Base-by-base conservation (phyloP, 2,888 invertebrate species). In the Automeris io region DNA sequence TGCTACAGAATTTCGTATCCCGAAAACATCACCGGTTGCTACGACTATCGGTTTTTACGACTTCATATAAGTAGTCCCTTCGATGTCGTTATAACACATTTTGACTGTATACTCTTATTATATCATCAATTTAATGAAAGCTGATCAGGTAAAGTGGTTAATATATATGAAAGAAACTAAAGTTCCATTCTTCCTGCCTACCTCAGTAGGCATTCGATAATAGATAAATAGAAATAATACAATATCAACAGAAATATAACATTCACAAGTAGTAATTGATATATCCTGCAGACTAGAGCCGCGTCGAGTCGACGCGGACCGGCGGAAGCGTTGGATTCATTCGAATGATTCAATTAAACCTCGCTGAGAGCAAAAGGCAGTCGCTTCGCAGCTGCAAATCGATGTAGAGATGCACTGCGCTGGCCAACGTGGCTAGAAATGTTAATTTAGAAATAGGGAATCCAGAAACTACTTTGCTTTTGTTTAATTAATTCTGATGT, bases 281-380 rank as follows among this genome's bases (percentile, higher is more conserved):
- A 68, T 80, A 78, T 85, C 85, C 85, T 82, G 81, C 67, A 64
- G 46, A n/a, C n/a, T n/a, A n/a, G n/a, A 59, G 61, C 57, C 51
- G 63, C 46, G 43, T 59, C 42, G 55, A 52, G 55, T 42, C 47
- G 51, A 54, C 59, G 54, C 54, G 59, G 56, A 59, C 58, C 71
- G 69, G 61, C 83, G 85, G 85, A 83, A 82, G 76, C 78, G 74
- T 70, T 74, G 82, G 71, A 70, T 70, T 80, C 81, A 78, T 76
- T 83, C 79, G 66, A 78, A 83, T 85, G 83, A 85, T 85, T 83
- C 77, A 82, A 85, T 85, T 82, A 82, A 78, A 76, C 74, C 72
- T 65, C 67, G 65, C 59, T 65, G 63, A 60, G 70, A 68, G 65
- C 73, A 66, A 68, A 75, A 75, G 71, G 70, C 79, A 75, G 69